These are phyloP conservation scores for Aphis gossypii DNA, from an alignment of 1,140 invertebrate species.

Conservation along the genomic window DNA sequence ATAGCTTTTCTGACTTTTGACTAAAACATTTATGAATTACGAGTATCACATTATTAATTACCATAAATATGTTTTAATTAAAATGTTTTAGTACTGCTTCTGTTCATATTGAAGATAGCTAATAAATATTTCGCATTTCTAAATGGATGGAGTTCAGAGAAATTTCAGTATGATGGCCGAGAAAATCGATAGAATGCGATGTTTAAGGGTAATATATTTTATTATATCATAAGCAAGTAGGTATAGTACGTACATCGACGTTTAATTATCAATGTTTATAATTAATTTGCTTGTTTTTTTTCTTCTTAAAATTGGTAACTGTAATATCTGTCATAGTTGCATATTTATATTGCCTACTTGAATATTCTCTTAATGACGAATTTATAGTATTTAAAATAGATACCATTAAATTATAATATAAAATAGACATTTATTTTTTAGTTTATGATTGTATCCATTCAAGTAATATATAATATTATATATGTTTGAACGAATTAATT, in stretches of 20 bases:
- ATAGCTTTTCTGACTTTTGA: not conserved
- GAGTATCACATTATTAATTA: not conserved
- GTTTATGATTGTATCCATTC: not conserved
- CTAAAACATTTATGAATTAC: not conserved
- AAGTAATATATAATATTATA: not conserved
- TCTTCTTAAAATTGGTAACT: not conserved
- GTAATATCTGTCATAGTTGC: no score
- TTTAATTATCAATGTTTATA: not conserved
- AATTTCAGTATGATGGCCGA: constrained; percentile 53
- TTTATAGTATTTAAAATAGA: not conserved
- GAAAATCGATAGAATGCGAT: constrained; percentile 53
- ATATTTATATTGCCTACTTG: not conserved
- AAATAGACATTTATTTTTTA: not conserved
- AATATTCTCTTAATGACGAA: not conserved
- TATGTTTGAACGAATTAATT: not conserved
- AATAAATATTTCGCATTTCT: not conserved
- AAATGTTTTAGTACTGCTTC: constrained; percentile 18
- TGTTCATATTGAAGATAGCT: not conserved
- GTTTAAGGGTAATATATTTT: constrained; percentile 40
- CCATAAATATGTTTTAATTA: not conserved
- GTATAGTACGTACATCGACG: not conserved
- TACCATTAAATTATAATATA: not conserved
- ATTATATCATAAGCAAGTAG: not conserved
- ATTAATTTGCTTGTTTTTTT: not conserved
- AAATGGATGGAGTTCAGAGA: constrained; percentile 47